These are phyloP conservation scores for Ceuthmochares aereus DNA, from an alignment of 2,113 vertebrate species.

Conservation along the genomic window DNA sequence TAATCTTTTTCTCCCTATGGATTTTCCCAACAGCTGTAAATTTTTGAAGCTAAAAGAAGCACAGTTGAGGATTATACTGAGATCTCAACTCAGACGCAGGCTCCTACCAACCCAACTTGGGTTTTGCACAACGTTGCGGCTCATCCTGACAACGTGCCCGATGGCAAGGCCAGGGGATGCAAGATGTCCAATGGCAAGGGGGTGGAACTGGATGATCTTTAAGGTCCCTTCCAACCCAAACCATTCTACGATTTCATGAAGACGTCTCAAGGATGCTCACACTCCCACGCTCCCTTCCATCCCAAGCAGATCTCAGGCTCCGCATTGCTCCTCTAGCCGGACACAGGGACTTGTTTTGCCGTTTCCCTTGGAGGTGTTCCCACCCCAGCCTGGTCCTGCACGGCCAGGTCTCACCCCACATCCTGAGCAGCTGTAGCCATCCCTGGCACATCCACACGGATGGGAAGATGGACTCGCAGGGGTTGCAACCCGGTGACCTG, in stretches of 20 bases:
- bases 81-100: accelerated
- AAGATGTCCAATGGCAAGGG: neutral
- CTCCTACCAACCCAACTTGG: neutral
- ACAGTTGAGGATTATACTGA: accelerated
- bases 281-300: neutral
- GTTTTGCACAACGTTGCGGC: neutral
- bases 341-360: neutral
- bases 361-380: neutral
- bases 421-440: slow-evolving; percentile 28
- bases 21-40: accelerated
- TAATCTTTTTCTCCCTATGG: neutral
- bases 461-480: neutral
- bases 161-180: accelerated
- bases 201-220: too few relatives aligned
- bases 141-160: accelerated
- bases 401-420: neutral
- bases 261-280: neutral
- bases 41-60: neutral
- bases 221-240: too few relatives aligned
- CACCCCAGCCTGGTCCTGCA: neutral
- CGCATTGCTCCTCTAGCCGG: neutral
- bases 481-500: neutral
- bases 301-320: neutral
- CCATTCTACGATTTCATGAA: neutral
- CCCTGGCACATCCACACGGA: neutral